These are phyloP conservation scores for Tragelaphus strepsiceros DNA, from an alignment of 2,113 vertebrate species.

Conservation along the genomic window DNA sequence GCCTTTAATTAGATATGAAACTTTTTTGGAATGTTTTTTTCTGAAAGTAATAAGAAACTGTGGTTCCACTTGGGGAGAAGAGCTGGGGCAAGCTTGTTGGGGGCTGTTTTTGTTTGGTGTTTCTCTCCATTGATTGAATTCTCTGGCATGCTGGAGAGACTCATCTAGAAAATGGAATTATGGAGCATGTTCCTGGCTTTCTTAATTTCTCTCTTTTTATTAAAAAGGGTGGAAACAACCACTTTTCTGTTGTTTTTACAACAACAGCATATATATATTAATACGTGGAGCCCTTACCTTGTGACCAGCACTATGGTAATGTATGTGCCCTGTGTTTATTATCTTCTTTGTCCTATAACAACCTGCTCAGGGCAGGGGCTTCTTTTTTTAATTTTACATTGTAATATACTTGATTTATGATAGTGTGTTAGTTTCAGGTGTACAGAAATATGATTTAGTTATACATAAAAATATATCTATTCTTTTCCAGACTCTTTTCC, in stretches of 20 bases:
- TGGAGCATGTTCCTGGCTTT: not conserved
- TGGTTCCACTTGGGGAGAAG: not conserved
- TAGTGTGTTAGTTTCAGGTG: not conserved
- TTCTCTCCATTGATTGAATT: not conserved
- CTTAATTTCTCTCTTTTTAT: not conserved
- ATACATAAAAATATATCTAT: not conserved
- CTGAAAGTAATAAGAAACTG: not conserved
- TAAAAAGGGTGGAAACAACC: not conserved
- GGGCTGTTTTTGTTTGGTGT: not conserved
- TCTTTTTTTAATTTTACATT: not conserved
- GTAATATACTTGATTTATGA: not conserved
- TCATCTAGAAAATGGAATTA: not conserved
- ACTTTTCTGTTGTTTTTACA: not conserved
- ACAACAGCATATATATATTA: not conserved
- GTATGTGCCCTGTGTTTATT: fast-evolving
- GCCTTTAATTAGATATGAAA: not conserved
- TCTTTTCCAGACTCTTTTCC: not conserved
- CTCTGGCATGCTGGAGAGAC: not conserved
- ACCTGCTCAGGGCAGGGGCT: fast-evolving
- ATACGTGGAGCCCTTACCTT: not conserved
- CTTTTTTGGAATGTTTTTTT: not conserved
- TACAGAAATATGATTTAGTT: not conserved
- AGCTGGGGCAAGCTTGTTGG: not conserved
- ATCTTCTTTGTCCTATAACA: not conserved
- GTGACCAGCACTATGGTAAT: not conserved